Conservation (phyloP, 2,797 vertebrate genomes). For the Falco berigora region DNA sequence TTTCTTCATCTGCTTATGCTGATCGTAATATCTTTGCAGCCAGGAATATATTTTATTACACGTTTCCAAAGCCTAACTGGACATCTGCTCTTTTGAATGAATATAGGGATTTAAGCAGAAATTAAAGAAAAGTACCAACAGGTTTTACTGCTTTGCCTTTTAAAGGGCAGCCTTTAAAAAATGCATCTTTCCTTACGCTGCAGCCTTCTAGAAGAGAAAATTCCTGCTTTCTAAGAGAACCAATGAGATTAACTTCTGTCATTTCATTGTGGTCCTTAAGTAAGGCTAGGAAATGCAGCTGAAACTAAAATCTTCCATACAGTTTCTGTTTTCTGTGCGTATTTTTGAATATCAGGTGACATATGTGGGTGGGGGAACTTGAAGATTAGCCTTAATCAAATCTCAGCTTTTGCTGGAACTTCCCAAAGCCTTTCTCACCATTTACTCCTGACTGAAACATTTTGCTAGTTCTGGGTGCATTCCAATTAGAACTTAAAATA, state of each 20-base stretch:
- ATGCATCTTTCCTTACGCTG: not conserved
- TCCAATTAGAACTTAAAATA: not conserved
- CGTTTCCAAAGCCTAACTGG: not conserved
- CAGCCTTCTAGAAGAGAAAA: not conserved
- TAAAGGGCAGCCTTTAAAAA: not conserved
- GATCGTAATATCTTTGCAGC: not conserved
- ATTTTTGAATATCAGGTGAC: conserved; percentile 54
- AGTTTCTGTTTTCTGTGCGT: conserved; percentile 40
- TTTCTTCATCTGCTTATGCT: not conserved
- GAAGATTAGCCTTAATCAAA: conserved; percentile 46
- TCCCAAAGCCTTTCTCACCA: conserved; percentile 55
- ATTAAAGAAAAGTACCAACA: not conserved
- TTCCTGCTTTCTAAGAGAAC: not conserved
- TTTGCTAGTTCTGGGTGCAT: conserved; percentile 39
- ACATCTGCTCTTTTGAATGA: not conserved
- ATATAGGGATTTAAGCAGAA: not conserved
- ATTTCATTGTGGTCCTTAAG: not conserved
- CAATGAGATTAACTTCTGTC: not conserved
- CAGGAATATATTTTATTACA: not conserved
- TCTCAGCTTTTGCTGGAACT: conserved; percentile 62
- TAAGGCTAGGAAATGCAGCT: not conserved
- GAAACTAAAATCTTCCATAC: conserved; percentile 54
- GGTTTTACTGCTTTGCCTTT: not conserved
- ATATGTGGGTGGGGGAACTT: conserved; percentile 62
- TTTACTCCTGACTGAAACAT: conserved; percentile 10